Evolutionary conservation across 2,888 invertebrate genomes (phyloP), one percentile per base, ranked within the genome.

Genomic region (Cheilosia variabilis): DNA sequence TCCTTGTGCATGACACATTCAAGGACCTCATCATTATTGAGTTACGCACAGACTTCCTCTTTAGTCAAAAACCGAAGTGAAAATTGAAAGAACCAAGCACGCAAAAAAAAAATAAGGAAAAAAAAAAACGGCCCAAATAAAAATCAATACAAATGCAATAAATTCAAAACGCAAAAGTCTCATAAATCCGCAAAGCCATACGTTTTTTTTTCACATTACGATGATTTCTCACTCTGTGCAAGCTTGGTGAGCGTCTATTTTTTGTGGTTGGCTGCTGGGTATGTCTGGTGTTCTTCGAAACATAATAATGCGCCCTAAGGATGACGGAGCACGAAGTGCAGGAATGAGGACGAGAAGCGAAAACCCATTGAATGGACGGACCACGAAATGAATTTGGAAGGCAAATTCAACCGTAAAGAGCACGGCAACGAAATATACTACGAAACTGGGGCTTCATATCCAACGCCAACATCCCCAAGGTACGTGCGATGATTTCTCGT

Each of bases 81-180:
- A 63, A 73, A 78, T 57, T 72, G 66, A 15, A 24, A 58, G n/a
- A 76, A 52, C 31, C 22, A 31, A 19, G 6, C 27, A 27, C 15
- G 15, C 1, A 37, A 52, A 60, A 66, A 65, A 62, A 52, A 15
- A 24, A 52, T 22, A 5, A 52, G 4, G 15, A 52, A 13, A 24
- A 37, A 60, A 73, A 55, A 47, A 78, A 78, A 66, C 52, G 31
- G 50, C 65, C 31, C 82, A 79, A 84, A 80, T 84, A 69, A 80
- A 84, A 84, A 84, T 84, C 84, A 80, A 84, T 79, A 75, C 79
- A 84, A 84, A 66, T 76, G 86, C 81, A 81, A 81, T 86, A 86
- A 86, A 86, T 81, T 86, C 81, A 77, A 81, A 81, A 81, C 79
- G 72, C 80, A 63, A 75, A 86, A 81, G 60, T 72, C 81, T 77